Evolutionary conservation across 2,113 vertebrate species (phyloP).

Genomic region (Aspiorhynchus laticeps): DNA sequence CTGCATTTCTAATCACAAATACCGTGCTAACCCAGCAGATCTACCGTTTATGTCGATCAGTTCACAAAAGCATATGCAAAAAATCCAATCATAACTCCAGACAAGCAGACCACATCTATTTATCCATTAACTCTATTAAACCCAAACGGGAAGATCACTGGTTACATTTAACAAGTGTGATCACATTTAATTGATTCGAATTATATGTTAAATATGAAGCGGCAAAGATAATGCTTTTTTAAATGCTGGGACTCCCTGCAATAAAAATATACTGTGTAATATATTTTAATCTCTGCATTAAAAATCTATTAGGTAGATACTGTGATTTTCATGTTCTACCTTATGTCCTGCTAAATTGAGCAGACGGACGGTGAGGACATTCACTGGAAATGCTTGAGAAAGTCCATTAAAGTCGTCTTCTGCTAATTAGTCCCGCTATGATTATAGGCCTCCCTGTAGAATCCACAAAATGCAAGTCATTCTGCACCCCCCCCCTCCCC

Average conservation of each 20-base stretch:
- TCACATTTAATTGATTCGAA: not conserved
- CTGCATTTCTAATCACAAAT: not conserved
- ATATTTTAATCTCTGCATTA: not conserved
- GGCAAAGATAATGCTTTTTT: not conserved
- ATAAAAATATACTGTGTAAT: not conserved
- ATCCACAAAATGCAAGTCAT: conserved; percentile 60
- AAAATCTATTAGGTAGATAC: not conserved
- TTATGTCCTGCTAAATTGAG: conserved; percentile 37
- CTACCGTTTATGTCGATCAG: not conserved
- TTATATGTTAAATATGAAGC: not conserved
- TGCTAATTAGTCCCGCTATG: conserved; percentile 65
- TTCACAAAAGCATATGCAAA: not conserved
- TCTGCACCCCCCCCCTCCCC: conserved; percentile 58
- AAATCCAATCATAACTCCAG: not conserved
- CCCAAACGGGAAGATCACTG: not conserved
- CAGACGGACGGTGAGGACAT: conserved; percentile 50
- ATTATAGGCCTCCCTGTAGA: conserved; percentile 52
- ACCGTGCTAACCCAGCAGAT: not conserved
- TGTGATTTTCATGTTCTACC: not conserved
- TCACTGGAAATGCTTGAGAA: conserved; percentile 52
- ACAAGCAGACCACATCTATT: not conserved
- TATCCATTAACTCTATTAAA: not conserved
- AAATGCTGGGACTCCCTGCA: not conserved
- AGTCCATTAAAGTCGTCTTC: conserved; percentile 62
- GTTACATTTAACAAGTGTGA: not conserved